phyloP scores from a whole-genome alignment of 2,888 invertebrate genomes.

The Eupsilia transversa region DNA sequence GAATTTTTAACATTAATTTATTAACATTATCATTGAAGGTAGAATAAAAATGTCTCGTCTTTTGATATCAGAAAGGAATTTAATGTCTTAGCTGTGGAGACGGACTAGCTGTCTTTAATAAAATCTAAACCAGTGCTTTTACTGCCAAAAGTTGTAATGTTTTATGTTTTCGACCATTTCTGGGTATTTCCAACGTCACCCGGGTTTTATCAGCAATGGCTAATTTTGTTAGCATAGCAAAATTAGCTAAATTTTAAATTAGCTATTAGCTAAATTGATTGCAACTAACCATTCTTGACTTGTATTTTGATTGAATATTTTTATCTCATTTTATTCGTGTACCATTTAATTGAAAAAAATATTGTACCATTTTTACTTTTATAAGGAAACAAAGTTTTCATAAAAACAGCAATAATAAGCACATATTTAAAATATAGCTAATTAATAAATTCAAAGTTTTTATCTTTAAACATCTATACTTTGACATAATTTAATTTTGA shows the following conservation, averaged over 20 bases:
- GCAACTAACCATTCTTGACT: slow-evolving; percentile 1
- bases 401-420: slow-evolving; percentile 64
- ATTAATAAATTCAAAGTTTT: not conserved
- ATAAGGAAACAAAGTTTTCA: slow-evolving; percentile 69
- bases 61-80: slow-evolving; percentile 45
- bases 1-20: slow-evolving; percentile 49
- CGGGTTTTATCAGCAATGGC: slow-evolving; percentile 5
- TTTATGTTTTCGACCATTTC: not conserved
- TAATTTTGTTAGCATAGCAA: not conserved
- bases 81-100: slow-evolving; percentile 25
- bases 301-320: slow-evolving; percentile 5
- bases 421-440: slow-evolving; percentile 49
- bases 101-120: slow-evolving; percentile 14
- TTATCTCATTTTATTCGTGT: slow-evolving; percentile 24
- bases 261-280: not conserved
- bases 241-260: no score
- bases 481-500: slow-evolving; percentile 31
- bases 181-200: slow-evolving; percentile 9
- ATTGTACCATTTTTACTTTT: slow-evolving; percentile 71
- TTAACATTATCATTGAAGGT: slow-evolving; percentile 39
- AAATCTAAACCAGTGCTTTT: slow-evolving; percentile 24
- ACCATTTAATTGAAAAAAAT: slow-evolving; percentile 50
- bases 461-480: slow-evolving; percentile 12
- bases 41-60: slow-evolving; percentile 31
- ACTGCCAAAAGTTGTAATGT: slow-evolving; percentile 16